Evolutionary conservation across 2,888 invertebrate genomes (phyloP), one percentile per base, ranked within the genome.

Genomic region (Lissocephala sabroskyi): DNA sequence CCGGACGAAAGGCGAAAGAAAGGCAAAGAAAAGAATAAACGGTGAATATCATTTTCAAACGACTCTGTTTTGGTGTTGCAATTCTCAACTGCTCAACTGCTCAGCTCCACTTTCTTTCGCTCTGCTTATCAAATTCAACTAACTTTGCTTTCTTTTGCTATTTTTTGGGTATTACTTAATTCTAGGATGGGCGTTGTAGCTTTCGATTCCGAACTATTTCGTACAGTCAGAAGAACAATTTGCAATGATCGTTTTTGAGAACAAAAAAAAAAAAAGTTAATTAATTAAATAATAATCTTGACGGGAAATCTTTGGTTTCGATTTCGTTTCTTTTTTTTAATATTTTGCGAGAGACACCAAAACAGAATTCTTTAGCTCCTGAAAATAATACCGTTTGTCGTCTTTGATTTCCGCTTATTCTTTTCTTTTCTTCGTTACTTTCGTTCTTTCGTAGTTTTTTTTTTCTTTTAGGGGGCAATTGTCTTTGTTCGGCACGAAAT

Each of bases 321-420:
- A n/a, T 19, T 61, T 42, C 44, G 41, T 47, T 7, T 35, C 13
- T 41, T 41, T 41, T 33, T 37, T 45, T 32, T 53, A 41, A 30
- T 49, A 14, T 16, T 54, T 60, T 55, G 44, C 19, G 11, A 14
- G 13, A 33, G 81, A 83, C 84, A 84, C 84, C 84, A 84, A 84
- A 84, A 84, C 84, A 84, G 83, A 81, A 79, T 77, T 76, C 65
- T 66, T 66, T 66, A 52, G 57, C 55, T 45, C 56, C 51, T 50
- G 79, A 80, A 80, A 79, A 79, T 79, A 80, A 80, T 78, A 80
- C 67, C n/a, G n/a, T n/a, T n/a, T n/a, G n/a, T n/a, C n/a, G n/a
- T 76, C 52, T 59, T 37, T 57, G 67, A 61, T 59, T 60, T 60
- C 51, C 65, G 65, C 56, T 64, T 68, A 76, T 70, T 70, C 65